Evolutionary conservation across 2,888 invertebrate genomes (phyloP), one percentile per base, ranked within the genome.

Genomic region (Pemphredon lugubris): DNA sequence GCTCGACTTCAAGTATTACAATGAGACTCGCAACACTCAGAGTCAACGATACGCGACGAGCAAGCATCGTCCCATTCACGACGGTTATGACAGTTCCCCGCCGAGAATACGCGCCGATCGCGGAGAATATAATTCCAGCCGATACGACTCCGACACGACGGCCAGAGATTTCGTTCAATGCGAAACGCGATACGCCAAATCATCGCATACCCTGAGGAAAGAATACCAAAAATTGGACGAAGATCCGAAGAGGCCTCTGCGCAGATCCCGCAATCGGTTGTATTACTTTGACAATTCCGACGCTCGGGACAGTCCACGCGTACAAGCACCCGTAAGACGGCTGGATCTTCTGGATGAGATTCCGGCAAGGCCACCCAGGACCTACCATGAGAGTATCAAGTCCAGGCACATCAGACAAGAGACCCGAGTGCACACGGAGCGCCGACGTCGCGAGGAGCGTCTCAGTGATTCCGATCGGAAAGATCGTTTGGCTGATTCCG

Each of bases 401-500:
- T 89, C 77, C 83, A 88, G 79, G 88, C 92, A 88, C 84, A 87
- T 57, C 68, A 83, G 86, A 57, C 86, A 81, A 90, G 92, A 79
- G 90, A 91, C 20, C 89, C 92, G 83, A 89, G 91, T 87, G 2
- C 87, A 89, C 66, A 81, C 77, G 4, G 86, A 89, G 20, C 83
- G 84, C 2, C 82, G 83, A 20, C 84, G 83, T 54, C 83, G 86
- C 11, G 88, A 89, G 21, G 89, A 87, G 3, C 84, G 89, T 1
- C 68, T 87, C 6, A 91, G 91, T 67, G 91, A 91, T 72, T 87
- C 87, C 26, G 92, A 92, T 65, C 87, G 91, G 6, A 93, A 93
- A 77, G 94, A 93, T 82, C 91, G 93, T 57, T 90, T 94, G 54
- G 94, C 93, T 1, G 95, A 96, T 90, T 96, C 95, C 0, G 95